Conservation (phyloP, 2,888 invertebrate species). For the Poecilus cupreus region DNA sequence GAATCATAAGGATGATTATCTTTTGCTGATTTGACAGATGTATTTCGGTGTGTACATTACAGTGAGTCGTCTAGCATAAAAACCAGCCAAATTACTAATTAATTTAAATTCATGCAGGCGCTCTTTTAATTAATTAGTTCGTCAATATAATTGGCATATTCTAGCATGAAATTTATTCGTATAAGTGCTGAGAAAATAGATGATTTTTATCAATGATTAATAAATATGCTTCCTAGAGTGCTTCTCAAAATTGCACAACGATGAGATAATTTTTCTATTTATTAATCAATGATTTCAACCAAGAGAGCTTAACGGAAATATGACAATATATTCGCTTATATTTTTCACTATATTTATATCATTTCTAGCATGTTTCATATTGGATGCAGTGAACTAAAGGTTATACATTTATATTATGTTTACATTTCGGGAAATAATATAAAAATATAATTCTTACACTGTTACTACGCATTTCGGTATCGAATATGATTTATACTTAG, state of each 20-base stretch:
- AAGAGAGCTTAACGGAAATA: conserved; percentile 36
- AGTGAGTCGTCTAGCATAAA: conserved; percentile 38
- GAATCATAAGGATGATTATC: background rate
- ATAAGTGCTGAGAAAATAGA: conserved; percentile 5
- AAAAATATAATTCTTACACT: too few species aligned
- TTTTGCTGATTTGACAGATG: background rate
- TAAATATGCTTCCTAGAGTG: too few species aligned
- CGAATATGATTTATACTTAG: conserved; percentile 29
- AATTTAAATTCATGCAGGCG: background rate
- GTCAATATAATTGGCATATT: background rate
- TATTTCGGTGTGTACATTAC: background rate
- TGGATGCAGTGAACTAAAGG: background rate
- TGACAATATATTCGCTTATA: conserved; percentile 30
- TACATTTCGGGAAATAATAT: too few species aligned
- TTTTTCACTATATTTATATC: conserved; percentile 11
- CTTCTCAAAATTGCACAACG: too few species aligned
- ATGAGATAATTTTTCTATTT: too few species aligned
- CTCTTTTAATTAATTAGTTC: conserved; percentile 13
- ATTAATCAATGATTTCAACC: background rate
- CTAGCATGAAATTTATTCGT: background rate
- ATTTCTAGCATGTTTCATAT: conserved; percentile 27
- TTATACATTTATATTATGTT: background rate
- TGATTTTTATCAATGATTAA: too few species aligned
- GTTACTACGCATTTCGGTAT: background rate
- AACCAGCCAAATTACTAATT: conserved; percentile 44